These are phyloP conservation scores for Pardalotus punctatus DNA, from an alignment of 2,113 vertebrate genomes.

Conservation along the genomic window DNA sequence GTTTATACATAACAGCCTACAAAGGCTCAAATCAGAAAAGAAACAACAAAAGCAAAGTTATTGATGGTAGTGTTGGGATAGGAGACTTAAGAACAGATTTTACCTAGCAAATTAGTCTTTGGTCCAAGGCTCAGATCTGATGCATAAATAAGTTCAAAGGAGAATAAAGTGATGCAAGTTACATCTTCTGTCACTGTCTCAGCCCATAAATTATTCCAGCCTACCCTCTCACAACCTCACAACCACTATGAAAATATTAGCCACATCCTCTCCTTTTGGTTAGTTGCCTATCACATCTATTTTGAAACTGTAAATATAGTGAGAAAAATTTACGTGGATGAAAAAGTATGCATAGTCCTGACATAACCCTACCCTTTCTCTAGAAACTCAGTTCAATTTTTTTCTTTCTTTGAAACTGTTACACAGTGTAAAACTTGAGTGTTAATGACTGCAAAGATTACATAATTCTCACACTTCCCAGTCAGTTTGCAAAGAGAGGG, in stretches of 20 bases:
- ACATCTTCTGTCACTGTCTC: not conserved
- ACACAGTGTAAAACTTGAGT: not conserved
- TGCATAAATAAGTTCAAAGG: not conserved
- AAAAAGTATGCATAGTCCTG: not conserved
- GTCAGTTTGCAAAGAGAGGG: not conserved
- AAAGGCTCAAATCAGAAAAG: not conserved
- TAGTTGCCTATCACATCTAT: not conserved
- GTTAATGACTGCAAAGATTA: not conserved
- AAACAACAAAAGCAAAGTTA: not conserved
- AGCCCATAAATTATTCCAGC: conserved; percentile 4
- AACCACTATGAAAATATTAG: not conserved
- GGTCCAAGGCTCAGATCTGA: not conserved
- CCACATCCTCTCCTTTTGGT: not conserved
- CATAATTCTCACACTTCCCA: not conserved
- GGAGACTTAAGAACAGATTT: not conserved
- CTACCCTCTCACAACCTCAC: not conserved
- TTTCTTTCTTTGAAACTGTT: not conserved
- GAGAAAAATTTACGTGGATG: not conserved
- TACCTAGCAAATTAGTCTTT: not conserved
- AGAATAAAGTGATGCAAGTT: not conserved
- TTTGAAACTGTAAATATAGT: not conserved
- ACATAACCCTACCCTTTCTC: not conserved
- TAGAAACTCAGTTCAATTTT: not conserved
- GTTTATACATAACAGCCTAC: not conserved
- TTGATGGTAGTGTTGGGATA: not conserved